These are phyloP conservation scores for Xyliphius kryptos DNA, from an alignment of 2,113 vertebrate species.

Conservation along the genomic window DNA sequence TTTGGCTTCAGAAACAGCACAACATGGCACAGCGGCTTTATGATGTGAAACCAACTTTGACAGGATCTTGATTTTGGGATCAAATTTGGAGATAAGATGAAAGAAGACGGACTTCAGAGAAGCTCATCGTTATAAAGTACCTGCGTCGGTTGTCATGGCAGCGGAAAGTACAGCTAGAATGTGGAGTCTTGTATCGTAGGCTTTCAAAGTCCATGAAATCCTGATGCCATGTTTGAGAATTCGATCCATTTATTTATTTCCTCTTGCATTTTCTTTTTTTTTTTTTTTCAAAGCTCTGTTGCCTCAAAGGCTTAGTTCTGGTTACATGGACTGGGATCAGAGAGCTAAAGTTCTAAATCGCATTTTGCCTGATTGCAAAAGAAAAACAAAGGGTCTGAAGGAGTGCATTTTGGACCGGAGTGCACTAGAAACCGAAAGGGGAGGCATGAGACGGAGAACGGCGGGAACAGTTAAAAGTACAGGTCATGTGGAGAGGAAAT, in stretches of 20 bases:
- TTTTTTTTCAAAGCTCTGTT: slow-evolving; percentile 1
- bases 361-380: slow-evolving; percentile 65
- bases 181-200: too few relatives aligned
- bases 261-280: slow-evolving; percentile 4
- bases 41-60: too few relatives aligned
- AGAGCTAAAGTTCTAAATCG: slow-evolving; percentile 74
- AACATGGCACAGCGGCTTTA: too few relatives aligned
- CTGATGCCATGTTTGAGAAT: background rate
- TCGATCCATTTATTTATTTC: slow-evolving; percentile 1
- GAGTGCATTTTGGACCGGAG: background rate
- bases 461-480: too few relatives aligned
- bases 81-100: too few relatives aligned
- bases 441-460: slow-evolving; percentile 34
- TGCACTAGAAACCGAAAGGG: background rate
- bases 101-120: too few relatives aligned
- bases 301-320: slow-evolving; percentile 63
- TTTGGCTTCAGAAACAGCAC: too few relatives aligned
- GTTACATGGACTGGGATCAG: slow-evolving; percentile 68
- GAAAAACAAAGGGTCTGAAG: slow-evolving; percentile 45
- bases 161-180: too few relatives aligned
- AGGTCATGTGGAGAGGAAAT: background rate
- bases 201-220: too few relatives aligned
- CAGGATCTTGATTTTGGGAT: too few relatives aligned
- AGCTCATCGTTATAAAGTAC: too few relatives aligned
- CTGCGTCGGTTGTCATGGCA: too few relatives aligned